Conservation (phyloP, 2,113 vertebrate genomes). For the Podiceps cristatus region DNA sequence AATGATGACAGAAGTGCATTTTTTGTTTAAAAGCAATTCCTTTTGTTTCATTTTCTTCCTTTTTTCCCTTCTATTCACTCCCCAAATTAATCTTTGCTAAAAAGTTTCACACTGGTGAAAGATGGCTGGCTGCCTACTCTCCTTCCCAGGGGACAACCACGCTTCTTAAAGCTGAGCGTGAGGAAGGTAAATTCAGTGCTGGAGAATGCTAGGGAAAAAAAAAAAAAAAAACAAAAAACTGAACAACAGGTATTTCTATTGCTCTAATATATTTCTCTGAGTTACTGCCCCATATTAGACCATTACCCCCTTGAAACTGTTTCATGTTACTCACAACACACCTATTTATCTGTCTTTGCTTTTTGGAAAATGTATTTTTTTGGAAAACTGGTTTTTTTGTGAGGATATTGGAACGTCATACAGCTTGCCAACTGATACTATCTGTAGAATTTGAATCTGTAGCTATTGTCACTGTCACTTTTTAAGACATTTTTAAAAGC, state of each 20-base stretch:
- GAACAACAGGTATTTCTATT: background rate
- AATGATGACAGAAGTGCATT: background rate
- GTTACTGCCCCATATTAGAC: background rate
- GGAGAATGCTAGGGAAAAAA: background rate
- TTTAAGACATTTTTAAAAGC: background rate
- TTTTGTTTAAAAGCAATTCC: background rate
- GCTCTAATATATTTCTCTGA: background rate
- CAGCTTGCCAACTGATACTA: fast-evolving
- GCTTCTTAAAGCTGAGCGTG: fast-evolving
- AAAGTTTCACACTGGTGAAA: background rate
- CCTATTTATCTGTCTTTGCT: background rate
- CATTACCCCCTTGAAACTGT: background rate
- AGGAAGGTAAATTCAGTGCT: background rate
- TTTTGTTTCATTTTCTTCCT: background rate
- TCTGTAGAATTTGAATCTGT: background rate
- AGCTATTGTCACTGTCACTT: background rate
- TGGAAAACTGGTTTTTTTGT: background rate
- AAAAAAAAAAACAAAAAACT: background rate
- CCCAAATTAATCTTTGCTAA: background rate
- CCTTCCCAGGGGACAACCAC: background rate
- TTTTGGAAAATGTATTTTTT: background rate
- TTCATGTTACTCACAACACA: background rate
- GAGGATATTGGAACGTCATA: background rate
- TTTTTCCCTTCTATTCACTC: background rate
- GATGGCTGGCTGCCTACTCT: background rate